phyloP scores from a whole-genome alignment of 2,797 vertebrate species.

The Epinephelus coioides region DNA sequence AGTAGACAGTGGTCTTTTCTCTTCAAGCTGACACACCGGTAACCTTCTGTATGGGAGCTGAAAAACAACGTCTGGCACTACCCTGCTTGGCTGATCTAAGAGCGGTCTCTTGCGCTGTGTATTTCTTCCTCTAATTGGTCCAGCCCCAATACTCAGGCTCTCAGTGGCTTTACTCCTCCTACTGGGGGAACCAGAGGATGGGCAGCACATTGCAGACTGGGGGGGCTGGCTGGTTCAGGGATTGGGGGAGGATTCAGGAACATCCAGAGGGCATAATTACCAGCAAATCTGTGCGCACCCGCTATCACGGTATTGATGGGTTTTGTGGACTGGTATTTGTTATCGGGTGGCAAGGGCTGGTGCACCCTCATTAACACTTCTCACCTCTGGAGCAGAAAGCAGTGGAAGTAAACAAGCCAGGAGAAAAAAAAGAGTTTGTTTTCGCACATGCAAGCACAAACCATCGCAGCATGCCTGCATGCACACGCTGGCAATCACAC shows the following conservation, averaged over 20 bases:
- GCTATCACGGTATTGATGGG: conserved; percentile 67
- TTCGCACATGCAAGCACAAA: conserved; percentile 19
- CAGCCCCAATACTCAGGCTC: conserved; percentile 42
- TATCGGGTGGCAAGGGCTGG: conserved; percentile 57
- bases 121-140: conserved; percentile 78
- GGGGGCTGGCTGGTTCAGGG: conserved; percentile 16
- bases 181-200: conserved; percentile 37
- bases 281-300: conserved; percentile 60
- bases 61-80: conserved; percentile 53
- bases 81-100: conserved; percentile 68
- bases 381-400: conserved; percentile 73
- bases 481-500: neutral
- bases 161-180: conserved; percentile 47
- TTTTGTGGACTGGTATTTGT: conserved; percentile 67
- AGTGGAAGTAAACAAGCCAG: conserved; percentile 67
- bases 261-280: conserved; percentile 78
- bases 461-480: neutral
- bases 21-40: conserved; percentile 47
- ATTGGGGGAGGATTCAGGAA: conserved; percentile 36
- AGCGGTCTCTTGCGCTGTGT: conserved; percentile 56
- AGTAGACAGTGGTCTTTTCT: conserved; percentile 51
- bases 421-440: conserved; percentile 39
- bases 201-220: conserved; percentile 18
- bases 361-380: conserved; percentile 79
- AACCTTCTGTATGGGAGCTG: conserved; percentile 51